A percentile compares a stretch with the other conserved stretches of the same genome.
These are phyloP conservation scores for Furnarius figulus DNA, from an alignment of 2,113 vertebrate species.

Conservation along the genomic window DNA sequence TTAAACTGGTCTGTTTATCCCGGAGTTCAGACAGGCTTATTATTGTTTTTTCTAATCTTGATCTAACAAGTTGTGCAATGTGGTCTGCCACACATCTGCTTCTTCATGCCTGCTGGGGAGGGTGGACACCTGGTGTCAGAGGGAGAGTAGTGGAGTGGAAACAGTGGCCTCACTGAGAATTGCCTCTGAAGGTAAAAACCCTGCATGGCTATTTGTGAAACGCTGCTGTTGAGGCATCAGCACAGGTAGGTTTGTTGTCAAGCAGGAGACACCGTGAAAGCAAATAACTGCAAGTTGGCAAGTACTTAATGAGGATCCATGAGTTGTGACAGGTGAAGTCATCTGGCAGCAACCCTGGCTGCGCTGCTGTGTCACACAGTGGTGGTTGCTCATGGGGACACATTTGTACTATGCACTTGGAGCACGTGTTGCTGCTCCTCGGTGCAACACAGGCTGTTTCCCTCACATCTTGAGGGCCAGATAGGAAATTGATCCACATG, in stretches of 20 bases:
- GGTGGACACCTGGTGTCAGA: background rate
- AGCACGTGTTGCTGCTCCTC: background rate
- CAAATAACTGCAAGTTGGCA: background rate
- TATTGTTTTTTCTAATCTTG: background rate
- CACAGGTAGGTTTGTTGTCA: background rate
- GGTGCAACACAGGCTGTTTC: background rate
- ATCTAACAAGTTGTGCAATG: background rate
- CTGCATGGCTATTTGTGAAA: background rate
- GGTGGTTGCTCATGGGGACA: background rate
- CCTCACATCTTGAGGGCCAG: fast-evolving
- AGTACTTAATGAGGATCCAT: background rate
- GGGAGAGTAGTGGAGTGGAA: background rate
- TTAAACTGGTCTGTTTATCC: background rate
- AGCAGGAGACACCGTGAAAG: background rate
- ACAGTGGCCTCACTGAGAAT: background rate
- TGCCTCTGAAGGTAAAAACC: background rate
- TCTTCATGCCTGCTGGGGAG: background rate
- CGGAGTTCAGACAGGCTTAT: background rate
- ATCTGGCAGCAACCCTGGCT: background rate
- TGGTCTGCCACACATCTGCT: slow-evolving; percentile 1
- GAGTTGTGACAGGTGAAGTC: background rate
- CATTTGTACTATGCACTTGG: background rate
- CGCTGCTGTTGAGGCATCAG: background rate
- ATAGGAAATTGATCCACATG: background rate
- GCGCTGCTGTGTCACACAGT: fast-evolving